Evolutionary conservation across 2,888 invertebrate genomes (phyloP).

Genomic region (Biston betularia): DNA sequence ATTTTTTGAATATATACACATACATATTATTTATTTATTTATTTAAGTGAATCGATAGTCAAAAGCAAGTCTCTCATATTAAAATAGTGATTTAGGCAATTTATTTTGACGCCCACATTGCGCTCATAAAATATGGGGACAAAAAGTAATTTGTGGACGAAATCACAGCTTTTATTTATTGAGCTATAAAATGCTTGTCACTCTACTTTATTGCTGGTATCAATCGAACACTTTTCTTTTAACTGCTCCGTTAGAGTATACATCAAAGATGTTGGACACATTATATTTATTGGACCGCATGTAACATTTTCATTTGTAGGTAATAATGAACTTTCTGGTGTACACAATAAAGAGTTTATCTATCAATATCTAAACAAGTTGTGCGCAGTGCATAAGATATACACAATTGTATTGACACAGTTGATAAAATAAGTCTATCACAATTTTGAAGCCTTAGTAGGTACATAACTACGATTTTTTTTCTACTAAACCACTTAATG

Average conservation of each 20-base stretch:
- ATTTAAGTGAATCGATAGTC: too few relatives aligned
- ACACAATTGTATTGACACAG: not conserved
- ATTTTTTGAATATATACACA: too few relatives aligned
- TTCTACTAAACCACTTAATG: too few relatives aligned
- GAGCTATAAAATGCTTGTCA: slow-evolving; percentile 41
- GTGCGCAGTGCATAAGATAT: too few relatives aligned
- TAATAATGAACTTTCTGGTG: not conserved
- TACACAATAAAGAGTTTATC: too few relatives aligned
- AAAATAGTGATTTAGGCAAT: slow-evolving; percentile 22
- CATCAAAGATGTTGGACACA: not conserved
- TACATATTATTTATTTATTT: too few relatives aligned
- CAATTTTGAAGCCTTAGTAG: too few relatives aligned
- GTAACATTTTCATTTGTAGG: not conserved
- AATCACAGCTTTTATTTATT: slow-evolving; percentile 39
- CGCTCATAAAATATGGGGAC: slow-evolving; percentile 31
- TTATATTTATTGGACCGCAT: too few relatives aligned
- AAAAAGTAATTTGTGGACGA: slow-evolving; percentile 34
- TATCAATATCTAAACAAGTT: too few relatives aligned
- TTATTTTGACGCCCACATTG: slow-evolving; percentile 31
- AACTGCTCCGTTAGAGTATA: not conserved
- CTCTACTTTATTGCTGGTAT: slow-evolving; percentile 40
- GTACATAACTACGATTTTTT: too few relatives aligned
- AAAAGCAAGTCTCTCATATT: slow-evolving; percentile 3
- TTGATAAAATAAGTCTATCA: not conserved
- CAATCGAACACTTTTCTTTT: slow-evolving; percentile 32